Percentiles rank a stretch among this genome's conserved stretches.
These are phyloP conservation scores for Nasalis larvatus DNA, from an alignment of 2,113 vertebrate genomes.

Conservation along the genomic window DNA sequence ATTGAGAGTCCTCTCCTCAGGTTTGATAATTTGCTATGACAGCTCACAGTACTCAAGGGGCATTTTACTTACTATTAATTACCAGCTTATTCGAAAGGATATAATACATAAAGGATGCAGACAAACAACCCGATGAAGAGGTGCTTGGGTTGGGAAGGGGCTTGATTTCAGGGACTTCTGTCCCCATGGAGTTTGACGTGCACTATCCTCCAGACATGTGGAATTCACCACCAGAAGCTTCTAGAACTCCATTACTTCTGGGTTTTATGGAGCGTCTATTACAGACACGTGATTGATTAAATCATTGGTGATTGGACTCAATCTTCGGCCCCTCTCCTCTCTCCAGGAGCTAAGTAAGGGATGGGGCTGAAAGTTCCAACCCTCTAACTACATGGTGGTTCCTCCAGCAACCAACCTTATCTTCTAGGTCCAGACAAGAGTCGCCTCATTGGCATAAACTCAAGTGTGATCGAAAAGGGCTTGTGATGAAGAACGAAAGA, in stretches of 20 bases:
- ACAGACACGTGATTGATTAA: neutral
- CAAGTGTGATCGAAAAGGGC: neutral
- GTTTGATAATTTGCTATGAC: neutral
- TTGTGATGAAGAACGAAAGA: neutral
- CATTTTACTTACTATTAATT: neutral
- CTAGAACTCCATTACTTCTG: neutral
- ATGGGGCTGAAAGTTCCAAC: too few relatives aligned
- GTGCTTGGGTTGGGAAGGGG: neutral
- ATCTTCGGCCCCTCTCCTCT: neutral
- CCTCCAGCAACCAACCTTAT: too few relatives aligned
- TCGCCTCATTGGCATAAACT: neutral
- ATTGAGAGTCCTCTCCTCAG: neutral
- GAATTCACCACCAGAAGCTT: neutral
- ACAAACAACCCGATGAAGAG: neutral
- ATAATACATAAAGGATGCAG: neutral
- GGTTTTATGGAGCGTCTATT: neutral
- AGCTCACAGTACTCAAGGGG: neutral
- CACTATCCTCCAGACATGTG: neutral
- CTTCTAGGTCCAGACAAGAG: neutral
- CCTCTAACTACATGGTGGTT: too few relatives aligned
- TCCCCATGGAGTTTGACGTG: neutral
- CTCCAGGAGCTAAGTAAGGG: too few relatives aligned
- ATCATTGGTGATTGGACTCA: neutral
- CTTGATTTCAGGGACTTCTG: neutral
- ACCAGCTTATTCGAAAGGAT: neutral